A percentile compares a stretch with the other conserved stretches of the same genome.
These are phyloP conservation scores for Rousettus madagascariensis DNA, from an alignment of 2,797 vertebrate species.

Conservation along the genomic window DNA sequence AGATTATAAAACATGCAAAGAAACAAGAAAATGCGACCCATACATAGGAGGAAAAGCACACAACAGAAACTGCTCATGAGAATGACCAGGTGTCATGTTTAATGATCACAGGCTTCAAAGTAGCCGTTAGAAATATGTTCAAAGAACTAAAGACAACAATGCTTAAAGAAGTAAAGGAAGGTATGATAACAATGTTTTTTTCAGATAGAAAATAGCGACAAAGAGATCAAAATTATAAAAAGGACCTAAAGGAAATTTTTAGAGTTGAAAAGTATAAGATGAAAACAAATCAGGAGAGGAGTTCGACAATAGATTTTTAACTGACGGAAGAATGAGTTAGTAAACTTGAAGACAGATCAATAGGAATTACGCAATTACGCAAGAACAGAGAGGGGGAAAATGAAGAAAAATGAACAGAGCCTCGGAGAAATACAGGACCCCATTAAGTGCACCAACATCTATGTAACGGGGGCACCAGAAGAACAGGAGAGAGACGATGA, in stretches of 20 bases:
- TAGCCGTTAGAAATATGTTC: too few species aligned
- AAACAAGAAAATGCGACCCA: neutral
- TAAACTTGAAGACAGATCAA: neutral
- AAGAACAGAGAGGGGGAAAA: neutral
- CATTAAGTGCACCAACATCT: neutral
- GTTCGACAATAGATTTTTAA: neutral
- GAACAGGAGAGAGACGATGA: neutral
- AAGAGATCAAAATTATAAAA: neutral
- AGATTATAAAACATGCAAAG: neutral
- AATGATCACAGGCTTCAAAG: too few species aligned
- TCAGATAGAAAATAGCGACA: neutral
- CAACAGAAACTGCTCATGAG: neutral
- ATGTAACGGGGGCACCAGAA: neutral
- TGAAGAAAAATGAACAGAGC: too few species aligned
- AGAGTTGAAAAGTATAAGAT: too few species aligned
- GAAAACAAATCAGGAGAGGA: neutral
- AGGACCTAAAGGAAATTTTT: neutral
- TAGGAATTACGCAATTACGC: neutral
- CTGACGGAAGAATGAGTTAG: neutral
- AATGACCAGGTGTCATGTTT: too few species aligned
- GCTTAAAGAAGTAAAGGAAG: too few species aligned
- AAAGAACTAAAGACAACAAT: too few species aligned
- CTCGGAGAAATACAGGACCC: neutral
- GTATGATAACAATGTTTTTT: too few species aligned
- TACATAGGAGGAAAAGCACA: neutral